A percentile compares a stretch with the other conserved stretches of the same genome.
Evolutionary conservation across 2,888 invertebrate genomes (phyloP).

Genomic region (Lordiphosa andalusiaca): DNA sequence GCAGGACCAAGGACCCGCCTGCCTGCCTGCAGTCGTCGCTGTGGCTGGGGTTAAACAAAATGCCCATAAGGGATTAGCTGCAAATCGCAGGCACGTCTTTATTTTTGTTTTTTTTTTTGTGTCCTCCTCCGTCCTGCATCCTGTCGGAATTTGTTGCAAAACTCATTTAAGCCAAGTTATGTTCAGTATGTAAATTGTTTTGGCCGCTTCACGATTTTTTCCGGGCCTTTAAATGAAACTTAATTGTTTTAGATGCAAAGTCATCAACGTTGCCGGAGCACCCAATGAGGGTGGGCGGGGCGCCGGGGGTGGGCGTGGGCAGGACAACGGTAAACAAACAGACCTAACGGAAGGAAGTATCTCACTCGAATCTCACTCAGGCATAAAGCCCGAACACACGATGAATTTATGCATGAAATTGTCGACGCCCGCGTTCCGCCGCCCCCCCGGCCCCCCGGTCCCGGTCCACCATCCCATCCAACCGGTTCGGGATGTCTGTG

Average conservation of each 20-base stretch:
- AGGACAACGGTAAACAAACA: slow-evolving; percentile 49
- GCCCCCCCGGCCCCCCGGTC: too few species aligned
- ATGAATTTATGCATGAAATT: slow-evolving; percentile 76
- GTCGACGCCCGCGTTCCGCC: slow-evolving; percentile 74
- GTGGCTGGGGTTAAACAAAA: slow-evolving; percentile 60
- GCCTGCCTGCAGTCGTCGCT: slow-evolving; percentile 23
- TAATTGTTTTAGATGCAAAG: slow-evolving; percentile 76
- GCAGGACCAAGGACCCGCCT: slow-evolving; percentile 33
- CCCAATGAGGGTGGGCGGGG: not conserved
- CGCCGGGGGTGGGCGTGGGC: too few species aligned
- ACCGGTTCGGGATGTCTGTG: slow-evolving; percentile 60
- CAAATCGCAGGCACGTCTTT: slow-evolving; percentile 67
- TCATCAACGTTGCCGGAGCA: slow-evolving; percentile 53
- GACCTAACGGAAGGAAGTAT: slow-evolving; percentile 72
- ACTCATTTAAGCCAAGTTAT: slow-evolving; percentile 75
- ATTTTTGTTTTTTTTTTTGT: slow-evolving; percentile 39
- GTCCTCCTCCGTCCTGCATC: not conserved
- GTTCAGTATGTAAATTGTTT: slow-evolving; percentile 79
- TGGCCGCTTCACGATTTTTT: slow-evolving; percentile 31
- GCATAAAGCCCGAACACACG: slow-evolving; percentile 49
- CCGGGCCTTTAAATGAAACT: slow-evolving; percentile 62
- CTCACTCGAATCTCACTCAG: slow-evolving; percentile 72
- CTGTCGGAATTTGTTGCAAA: slow-evolving; percentile 68
- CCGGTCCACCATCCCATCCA: too few species aligned
- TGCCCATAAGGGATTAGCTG: slow-evolving; percentile 79